Conservation (phyloP, 2,888 invertebrate species). For the Andrena hattorfiana region DNA sequence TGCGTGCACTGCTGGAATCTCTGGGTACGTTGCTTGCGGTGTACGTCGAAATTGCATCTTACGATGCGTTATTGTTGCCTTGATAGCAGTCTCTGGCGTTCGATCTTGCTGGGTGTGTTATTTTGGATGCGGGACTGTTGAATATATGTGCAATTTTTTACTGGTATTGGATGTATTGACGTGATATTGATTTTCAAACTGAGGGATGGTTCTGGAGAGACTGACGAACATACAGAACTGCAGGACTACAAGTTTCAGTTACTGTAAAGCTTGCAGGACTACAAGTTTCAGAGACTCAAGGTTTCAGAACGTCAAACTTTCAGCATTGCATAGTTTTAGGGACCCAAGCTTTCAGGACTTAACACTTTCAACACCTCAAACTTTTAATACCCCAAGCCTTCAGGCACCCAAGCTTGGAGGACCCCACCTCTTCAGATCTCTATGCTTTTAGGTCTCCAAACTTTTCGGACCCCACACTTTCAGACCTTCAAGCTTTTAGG, state of each 20-base stretch:
- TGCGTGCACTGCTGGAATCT: constrained; percentile 66
- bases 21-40: constrained; percentile 32
- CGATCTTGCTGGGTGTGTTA: not conserved
- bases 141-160: not conserved
- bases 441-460: too few species aligned
- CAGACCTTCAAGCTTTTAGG: too few species aligned
- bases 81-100: constrained; percentile 2
- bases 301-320: not conserved
- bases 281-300: not conserved
- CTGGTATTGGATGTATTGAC: too few species aligned
- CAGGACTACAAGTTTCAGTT: not conserved
- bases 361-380: not conserved
- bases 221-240: too few species aligned
- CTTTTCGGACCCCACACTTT: too few species aligned
- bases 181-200: too few species aligned
- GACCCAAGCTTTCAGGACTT: not conserved
- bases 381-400: not conserved
- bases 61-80: constrained; percentile 28
- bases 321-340: not conserved
- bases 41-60: constrained; percentile 44
- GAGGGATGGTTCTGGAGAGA: too few species aligned
- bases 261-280: not conserved
- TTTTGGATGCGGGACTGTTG: not conserved
- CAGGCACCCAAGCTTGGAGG: too few species aligned
- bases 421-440: too few species aligned